A percentile compares a stretch with the other conserved stretches of the same genome.
Evolutionary conservation across 1,140 invertebrate genomes (phyloP).

Genomic region (Panagrolaimus sp.): DNA sequence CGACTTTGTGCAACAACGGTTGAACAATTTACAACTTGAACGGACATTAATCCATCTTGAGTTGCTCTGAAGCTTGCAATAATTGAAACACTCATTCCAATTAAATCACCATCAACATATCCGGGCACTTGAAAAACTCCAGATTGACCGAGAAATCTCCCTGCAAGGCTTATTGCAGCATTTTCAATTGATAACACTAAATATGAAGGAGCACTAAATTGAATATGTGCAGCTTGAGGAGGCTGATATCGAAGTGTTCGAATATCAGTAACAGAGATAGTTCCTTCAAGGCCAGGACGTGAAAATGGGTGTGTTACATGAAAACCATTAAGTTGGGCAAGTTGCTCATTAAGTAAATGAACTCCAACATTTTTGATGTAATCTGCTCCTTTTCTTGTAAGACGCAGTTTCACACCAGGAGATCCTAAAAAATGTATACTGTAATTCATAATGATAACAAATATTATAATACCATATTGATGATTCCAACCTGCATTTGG

Average conservation of each 20-base stretch:
- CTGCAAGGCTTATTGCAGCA: conserved; percentile 50
- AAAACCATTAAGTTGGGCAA: conserved; percentile 45
- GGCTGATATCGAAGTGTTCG: conserved; percentile 49
- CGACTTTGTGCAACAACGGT: conserved; percentile 49
- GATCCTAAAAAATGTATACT: conserved; percentile 38
- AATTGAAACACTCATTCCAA: conserved; percentile 45
- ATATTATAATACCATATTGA: conserved; percentile 22
- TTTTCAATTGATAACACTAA: conserved; percentile 52
- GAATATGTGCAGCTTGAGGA: conserved; percentile 44
- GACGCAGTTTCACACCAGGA: conserved; percentile 54
- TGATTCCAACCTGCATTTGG: conserved; percentile 24
- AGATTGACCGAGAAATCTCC: conserved; percentile 46
- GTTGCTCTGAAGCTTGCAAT: conserved; percentile 43
- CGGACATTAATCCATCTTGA: conserved; percentile 49
- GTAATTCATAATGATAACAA: not conserved
- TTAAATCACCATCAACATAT: conserved; percentile 40
- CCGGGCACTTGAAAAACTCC: conserved; percentile 52
- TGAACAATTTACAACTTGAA: conserved; percentile 52
- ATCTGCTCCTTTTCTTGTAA: conserved; percentile 56
- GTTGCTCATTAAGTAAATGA: conserved; percentile 55
- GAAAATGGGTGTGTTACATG: conserved; percentile 43
- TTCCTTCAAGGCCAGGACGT: conserved; percentile 49
- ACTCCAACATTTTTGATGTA: conserved; percentile 56
- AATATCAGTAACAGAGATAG: conserved; percentile 48
- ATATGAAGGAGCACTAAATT: conserved; percentile 47